These are phyloP conservation scores for Drosophila tripunctata DNA, from an alignment of 2,888 invertebrate genomes.

Conservation along the genomic window DNA sequence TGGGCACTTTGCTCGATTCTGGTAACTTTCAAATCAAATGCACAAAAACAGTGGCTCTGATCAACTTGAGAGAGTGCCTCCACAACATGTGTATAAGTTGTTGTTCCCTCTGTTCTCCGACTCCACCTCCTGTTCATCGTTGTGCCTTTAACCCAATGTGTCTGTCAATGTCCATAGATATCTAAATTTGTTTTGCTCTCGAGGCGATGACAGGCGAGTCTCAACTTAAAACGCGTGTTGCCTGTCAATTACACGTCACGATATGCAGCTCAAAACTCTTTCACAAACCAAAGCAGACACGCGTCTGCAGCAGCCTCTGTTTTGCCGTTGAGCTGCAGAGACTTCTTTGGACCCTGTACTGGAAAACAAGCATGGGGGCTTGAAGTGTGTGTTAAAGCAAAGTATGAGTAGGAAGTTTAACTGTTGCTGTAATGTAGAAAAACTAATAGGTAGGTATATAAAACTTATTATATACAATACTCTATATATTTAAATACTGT, in stretches of 20 bases:
- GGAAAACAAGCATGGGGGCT: not conserved
- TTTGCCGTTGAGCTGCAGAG: not conserved
- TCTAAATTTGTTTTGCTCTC: conserved; percentile 69
- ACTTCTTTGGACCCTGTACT: not conserved
- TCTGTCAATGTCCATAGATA: conserved; percentile 50
- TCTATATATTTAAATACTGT: no score
- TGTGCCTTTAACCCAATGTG: no score
- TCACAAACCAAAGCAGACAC: conserved; percentile 50
- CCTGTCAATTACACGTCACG: conserved; percentile 75
- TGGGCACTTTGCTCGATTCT: conserved; percentile 24
- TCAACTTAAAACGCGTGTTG: conserved; percentile 69
- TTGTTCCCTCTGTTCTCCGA: not conserved
- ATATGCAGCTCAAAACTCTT: conserved; percentile 65
- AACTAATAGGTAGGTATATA: no score
- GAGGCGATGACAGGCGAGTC: conserved; percentile 66
- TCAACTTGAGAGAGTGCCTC: conserved; percentile 29
- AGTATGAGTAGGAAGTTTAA: no score
- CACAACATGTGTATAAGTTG: conserved; percentile 2
- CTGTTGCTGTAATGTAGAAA: no score
- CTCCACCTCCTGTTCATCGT: no score
- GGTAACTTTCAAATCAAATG: conserved; percentile 36
- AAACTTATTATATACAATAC: no score
- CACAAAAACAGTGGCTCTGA: conserved; percentile 39
- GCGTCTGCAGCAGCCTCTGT: conserved; percentile 19
- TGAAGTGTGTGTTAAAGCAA: not conserved